Evolutionary conservation across 2,888 invertebrate genomes (phyloP).

Genomic region (Leptogaster cylindrica): DNA sequence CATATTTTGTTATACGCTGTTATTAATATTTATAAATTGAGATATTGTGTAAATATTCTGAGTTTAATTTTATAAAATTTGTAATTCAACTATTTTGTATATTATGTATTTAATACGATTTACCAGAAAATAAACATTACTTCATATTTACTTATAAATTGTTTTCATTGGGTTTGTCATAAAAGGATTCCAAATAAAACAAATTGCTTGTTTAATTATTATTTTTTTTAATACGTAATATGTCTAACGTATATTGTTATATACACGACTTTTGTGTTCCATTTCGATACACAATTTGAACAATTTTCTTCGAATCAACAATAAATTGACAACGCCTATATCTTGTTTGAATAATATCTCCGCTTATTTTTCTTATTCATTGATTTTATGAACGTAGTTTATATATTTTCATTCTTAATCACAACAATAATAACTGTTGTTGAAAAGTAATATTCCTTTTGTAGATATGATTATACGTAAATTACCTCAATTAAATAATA

Average conservation of each 20-base stretch:
- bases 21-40: slow-evolving; percentile 1
- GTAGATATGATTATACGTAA: too few relatives aligned
- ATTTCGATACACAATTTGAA: background rate
- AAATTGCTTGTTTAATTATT: too few relatives aligned
- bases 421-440: too few relatives aligned
- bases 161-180: background rate
- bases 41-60: background rate
- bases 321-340: slow-evolving; percentile 26
- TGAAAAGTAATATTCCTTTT: too few relatives aligned
- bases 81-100: background rate
- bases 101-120: background rate
- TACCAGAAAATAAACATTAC: background rate
- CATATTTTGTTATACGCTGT: background rate
- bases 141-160: background rate
- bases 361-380: background rate
- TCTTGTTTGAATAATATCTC: background rate
- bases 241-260: too few relatives aligned
- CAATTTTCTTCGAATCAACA: slow-evolving; percentile 31
- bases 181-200: too few relatives aligned
- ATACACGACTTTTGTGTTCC: background rate
- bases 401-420: too few relatives aligned
- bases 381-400: too few relatives aligned
- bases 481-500: too few relatives aligned
- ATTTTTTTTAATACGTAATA: too few relatives aligned
- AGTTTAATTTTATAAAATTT: background rate